A percentile compares a stretch with the other conserved stretches of the same genome.
phyloP scores from a whole-genome alignment of 2,113 vertebrate species.

The Rhodinocichla rosea region DNA sequence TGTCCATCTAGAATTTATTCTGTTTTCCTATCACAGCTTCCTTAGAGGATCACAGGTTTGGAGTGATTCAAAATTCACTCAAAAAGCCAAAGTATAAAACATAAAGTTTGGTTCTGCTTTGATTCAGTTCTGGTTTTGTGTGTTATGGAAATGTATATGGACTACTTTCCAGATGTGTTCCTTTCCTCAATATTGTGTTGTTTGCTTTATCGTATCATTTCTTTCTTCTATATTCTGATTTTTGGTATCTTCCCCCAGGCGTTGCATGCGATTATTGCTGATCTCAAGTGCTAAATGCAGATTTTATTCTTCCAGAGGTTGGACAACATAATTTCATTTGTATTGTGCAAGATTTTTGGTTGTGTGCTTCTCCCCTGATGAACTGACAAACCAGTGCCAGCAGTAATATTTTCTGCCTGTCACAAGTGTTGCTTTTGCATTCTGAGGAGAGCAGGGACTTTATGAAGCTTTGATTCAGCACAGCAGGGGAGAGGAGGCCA shows the following conservation, averaged over 20 bases:
- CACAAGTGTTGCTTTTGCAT: slow-evolving; percentile 32
- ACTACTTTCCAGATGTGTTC: not conserved
- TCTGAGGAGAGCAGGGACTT: slow-evolving; percentile 20
- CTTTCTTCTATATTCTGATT: not conserved
- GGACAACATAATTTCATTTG: not conserved
- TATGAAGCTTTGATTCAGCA: slow-evolving; percentile 51
- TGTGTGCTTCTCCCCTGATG: not conserved
- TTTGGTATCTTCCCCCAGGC: not conserved
- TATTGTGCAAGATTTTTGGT: not conserved
- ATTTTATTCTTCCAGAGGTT: not conserved
- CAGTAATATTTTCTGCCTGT: slow-evolving; percentile 33
- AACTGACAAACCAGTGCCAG: not conserved
- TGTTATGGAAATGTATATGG: fast-evolving
- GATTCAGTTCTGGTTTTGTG: not conserved
- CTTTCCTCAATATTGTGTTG: not conserved
- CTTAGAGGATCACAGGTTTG: not conserved
- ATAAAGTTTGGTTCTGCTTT: not conserved
- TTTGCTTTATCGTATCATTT: not conserved
- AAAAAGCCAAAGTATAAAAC: not conserved
- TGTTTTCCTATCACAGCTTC: not conserved
- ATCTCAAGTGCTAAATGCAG: not conserved
- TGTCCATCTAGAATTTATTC: not conserved
- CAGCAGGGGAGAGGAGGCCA: slow-evolving; percentile 29
- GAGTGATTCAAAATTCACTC: not conserved
- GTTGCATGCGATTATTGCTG: not conserved